Conservation (phyloP, 2,113 vertebrate genomes). For the Stegastes partitus region DNA sequence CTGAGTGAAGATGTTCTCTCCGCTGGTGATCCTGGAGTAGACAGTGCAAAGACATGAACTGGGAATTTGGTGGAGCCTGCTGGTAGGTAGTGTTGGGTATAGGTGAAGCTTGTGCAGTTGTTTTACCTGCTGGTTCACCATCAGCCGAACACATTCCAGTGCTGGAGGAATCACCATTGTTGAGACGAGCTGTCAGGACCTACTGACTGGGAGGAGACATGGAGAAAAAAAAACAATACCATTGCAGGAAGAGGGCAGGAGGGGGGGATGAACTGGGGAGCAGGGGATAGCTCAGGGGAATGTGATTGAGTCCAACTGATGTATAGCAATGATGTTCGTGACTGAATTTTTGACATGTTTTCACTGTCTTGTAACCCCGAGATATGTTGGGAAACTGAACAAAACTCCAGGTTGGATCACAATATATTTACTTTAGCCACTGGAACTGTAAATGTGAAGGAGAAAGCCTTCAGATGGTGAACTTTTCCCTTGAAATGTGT, state of each 20-base stretch:
- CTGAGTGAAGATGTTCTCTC: neutral
- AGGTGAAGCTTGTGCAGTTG: constrained; percentile 35
- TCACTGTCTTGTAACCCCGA: constrained; percentile 52
- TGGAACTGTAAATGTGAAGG: neutral
- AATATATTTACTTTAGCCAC: neutral
- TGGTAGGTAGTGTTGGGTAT: constrained; percentile 2
- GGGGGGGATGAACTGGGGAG: constrained; percentile 34
- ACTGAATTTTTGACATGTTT: constrained; percentile 62
- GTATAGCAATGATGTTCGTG: constrained; percentile 51
- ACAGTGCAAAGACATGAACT: constrained; percentile 14
- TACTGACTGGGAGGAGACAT: constrained; percentile 56
- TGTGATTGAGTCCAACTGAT: constrained; percentile 58
- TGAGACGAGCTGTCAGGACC: constrained; percentile 78
- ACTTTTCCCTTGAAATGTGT: neutral
- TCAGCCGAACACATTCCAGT: constrained; percentile 54
- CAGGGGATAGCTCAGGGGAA: constrained; percentile 52
- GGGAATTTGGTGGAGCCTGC: constrained; percentile 8
- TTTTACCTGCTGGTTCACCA: constrained; percentile 59
- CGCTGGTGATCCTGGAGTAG: neutral
- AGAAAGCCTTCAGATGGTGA: no score
- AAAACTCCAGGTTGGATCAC: constrained; percentile 20
- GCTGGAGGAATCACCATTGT: constrained; percentile 73
- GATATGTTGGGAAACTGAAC: constrained; percentile 51
- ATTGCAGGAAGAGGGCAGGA: constrained; percentile 50
- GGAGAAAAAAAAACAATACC: constrained; percentile 72